Base-by-base conservation (phyloP, 2,797 vertebrate genomes). In the Myotis findleyi region DNA sequence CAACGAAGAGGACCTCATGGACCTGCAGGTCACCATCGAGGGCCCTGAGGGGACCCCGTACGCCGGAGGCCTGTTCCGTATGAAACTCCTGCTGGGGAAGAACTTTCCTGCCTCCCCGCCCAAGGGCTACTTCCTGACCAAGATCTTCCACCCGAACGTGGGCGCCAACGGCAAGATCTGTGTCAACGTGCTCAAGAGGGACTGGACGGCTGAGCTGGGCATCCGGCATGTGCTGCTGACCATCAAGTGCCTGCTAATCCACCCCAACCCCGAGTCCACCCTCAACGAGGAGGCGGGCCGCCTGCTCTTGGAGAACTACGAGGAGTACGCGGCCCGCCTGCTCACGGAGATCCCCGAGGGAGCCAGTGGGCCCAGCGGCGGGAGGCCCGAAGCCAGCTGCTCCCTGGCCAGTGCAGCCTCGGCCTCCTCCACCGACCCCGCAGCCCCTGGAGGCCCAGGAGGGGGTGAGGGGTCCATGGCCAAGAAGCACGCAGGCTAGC, bases 181-280 rank as follows among this genome's bases (percentile, higher is more conserved):
- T 88, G 99, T 99, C 98, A 99, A 99, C 6, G 99, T 99, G 89
- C 97, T 99, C 97, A 99, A 99, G 97, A 99, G 98, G 96, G 99
- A 99, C 98, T 99, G 99, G 99, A 99, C 99, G 27, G 99, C 99
- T 23, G 99, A 99, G 88, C 98, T 99, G 47, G 99, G 99, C 93
- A 99, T 99, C 97, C 98, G 99, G 98, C 99, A 99, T 20, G 99
- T 99, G 91, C 98, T 99, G 96, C 98, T 99, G 98, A 99, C 99
- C 75, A 99, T 99, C 98, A 99, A 99, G 98, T 99, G 99, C 99
- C 99, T 99, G 97, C 98, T 99, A 97, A 99, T 99, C 97, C 99
- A 99, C 96, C 99, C 99, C 0, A 36, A 36, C 36, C 36, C 36
- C 36, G 99, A 99, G 98, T 99, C 99, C 0, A 99, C 99, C 6